Percentiles rank a stretch among this genome's conserved stretches.
Evolutionary conservation across 2,797 vertebrate species (phyloP).

Genomic region (Microtus californicus): DNA sequence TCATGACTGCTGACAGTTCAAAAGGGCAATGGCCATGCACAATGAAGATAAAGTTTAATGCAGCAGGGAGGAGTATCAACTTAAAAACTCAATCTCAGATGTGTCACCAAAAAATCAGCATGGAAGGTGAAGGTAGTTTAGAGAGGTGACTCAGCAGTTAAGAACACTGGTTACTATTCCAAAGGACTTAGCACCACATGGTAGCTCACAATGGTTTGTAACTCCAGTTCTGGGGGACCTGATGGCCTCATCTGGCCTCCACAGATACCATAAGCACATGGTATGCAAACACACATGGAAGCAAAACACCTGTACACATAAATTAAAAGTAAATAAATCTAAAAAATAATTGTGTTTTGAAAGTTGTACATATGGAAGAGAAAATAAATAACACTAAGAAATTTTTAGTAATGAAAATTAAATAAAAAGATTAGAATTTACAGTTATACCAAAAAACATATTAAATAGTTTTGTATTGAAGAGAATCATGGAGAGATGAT

Average conservation of each 20-base stretch:
- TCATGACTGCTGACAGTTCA: background rate
- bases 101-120: background rate
- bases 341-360: constrained; percentile 2
- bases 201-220: background rate
- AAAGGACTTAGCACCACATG: background rate
- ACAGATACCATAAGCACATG: background rate
- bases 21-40: background rate
- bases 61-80: background rate
- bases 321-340: background rate
- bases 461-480: background rate
- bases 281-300: background rate
- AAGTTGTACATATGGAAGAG: background rate
- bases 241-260: too few relatives aligned
- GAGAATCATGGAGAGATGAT: constrained; percentile 13
- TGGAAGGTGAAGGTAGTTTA: background rate
- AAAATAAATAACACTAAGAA: background rate
- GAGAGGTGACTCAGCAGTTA: background rate
- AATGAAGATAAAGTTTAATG: background rate
- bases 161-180: background rate
- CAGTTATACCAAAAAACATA: background rate
- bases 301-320: background rate
- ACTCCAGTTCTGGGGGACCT: background rate
- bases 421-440: constrained; percentile 11
- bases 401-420: constrained; percentile 1
- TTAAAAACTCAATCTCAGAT: background rate